Evolutionary conservation across 2,797 vertebrate genomes (phyloP), one percentile per base, ranked within the genome.

Genomic region (Phalanger gymnotis): DNA sequence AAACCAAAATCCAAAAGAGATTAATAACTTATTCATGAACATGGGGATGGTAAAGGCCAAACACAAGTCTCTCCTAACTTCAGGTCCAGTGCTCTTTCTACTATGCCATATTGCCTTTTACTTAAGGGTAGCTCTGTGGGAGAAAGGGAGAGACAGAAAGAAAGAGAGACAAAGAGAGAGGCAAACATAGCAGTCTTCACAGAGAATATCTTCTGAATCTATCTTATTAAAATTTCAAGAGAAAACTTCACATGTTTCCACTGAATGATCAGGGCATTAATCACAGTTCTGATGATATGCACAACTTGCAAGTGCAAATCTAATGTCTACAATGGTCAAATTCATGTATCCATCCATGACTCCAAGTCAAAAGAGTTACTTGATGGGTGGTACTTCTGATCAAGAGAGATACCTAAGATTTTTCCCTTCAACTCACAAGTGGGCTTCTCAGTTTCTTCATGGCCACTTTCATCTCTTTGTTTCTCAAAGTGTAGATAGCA

Each of bases 381-480:
- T 13, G 25, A n/a, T 31, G 52, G 9, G 0, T 53, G 25, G 54
- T 10, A 47, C 47, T 56, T 96, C 2, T 92, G 57, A 58, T 73
- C 52, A 56, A 14, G 0, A 16, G 55, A 94, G 27, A 91, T 16
- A 47, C 0, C 3, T 25, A 14, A 96, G 66, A 90, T 96, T 93
- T 81, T 10, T 5, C 4, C 19, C 3, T 91, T 27, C 66, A 95
- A 94, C 55, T 19, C 3, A 54, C 4, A 95, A 90, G 13, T 30
- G 95, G 93, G 16, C 47, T 91, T 55, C 2, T 6, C 13, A 96
- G 0, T 93, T 90, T 96, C 87, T 92, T 95, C n/a, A 98, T 54
- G 52, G 97, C 96, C 53, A 40, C 90, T 94, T 96, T 97, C 97
- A 98, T 97, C n/a, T 98, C 97, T 93, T 96, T 96, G 93, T 98